These are phyloP conservation scores for Alectoris magna DNA, from an alignment of 2,797 vertebrate species.

Conservation along the genomic window DNA sequence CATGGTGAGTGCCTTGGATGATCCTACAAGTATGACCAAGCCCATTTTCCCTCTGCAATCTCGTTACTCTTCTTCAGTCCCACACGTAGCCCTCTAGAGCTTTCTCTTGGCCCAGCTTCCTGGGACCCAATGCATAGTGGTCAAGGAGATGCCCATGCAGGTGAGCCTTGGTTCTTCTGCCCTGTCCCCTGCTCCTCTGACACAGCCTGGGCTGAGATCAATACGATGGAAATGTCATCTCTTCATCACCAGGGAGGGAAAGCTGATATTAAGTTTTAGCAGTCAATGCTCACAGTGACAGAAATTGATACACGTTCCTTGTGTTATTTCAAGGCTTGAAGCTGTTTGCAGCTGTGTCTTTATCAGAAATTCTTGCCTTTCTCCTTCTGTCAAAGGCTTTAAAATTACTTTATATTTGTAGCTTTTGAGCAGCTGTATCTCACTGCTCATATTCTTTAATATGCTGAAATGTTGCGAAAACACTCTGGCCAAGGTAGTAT, in stretches of 20 bases:
- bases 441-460: conserved; percentile 57
- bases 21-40: not conserved
- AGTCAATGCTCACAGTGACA: conserved; percentile 41
- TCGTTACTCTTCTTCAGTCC: not conserved
- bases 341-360: conserved; percentile 66
- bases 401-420: conserved; percentile 69
- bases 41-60: not conserved
- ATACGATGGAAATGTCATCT: conserved; percentile 64
- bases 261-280: conserved; percentile 58
- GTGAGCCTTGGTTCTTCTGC: fast-evolving
- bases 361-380: conserved; percentile 68
- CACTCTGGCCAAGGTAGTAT: not conserved
- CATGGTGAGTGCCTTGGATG: not conserved
- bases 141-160: fast-evolving
- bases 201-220: not conserved
- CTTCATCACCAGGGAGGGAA: conserved; percentile 39
- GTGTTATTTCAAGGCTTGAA: conserved; percentile 66
- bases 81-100: not conserved
- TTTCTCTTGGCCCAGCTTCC: not conserved
- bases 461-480: conserved; percentile 34
- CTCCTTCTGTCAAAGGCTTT: conserved; percentile 60
- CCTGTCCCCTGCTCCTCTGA: fast-evolving
- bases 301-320: conserved; percentile 65
- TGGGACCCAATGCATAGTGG: fast-evolving
- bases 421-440: conserved; percentile 58